phyloP scores from a whole-genome alignment of 1,140 invertebrate species.

The Meloidogyne hapla region DNA sequence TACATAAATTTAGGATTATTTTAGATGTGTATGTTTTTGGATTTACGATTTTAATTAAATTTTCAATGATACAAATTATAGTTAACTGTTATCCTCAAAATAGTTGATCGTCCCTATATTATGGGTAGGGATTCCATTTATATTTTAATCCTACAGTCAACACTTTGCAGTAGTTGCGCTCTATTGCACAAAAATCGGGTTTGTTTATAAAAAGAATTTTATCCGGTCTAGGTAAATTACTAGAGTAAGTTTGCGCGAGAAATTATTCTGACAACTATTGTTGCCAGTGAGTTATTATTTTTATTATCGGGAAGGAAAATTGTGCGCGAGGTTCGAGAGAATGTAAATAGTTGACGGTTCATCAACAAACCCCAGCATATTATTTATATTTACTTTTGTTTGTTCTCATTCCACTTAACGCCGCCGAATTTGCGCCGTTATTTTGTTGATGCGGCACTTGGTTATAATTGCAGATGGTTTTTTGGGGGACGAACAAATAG shows the following conservation, averaged over 20 bases:
- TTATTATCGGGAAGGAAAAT: background rate
- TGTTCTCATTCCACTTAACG: background rate
- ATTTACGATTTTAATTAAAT: too few relatives aligned
- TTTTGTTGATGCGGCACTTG: background rate
- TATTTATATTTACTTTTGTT: background rate
- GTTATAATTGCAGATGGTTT: background rate
- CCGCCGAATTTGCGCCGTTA: background rate
- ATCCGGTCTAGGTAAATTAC: background rate
- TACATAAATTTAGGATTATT: too few relatives aligned
- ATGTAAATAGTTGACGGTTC: background rate
- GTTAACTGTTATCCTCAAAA: too few relatives aligned
- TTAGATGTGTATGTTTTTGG: too few relatives aligned
- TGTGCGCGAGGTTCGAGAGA: background rate
- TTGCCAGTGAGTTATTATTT: slow-evolving; percentile 1
- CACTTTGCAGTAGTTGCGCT: background rate
- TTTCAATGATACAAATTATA: too few relatives aligned
- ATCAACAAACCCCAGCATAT: background rate
- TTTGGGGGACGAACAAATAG: background rate
- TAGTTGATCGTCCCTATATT: background rate
- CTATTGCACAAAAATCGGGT: background rate
- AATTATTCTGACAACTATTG: background rate
- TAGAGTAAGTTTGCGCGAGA: background rate
- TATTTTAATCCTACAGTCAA: background rate
- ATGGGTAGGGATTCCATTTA: background rate
- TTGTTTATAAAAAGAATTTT: background rate